Percentiles rank a stretch among this genome's conserved stretches.
phyloP scores from a whole-genome alignment of 2,888 invertebrate species.

The Agrotis exclamationis region DNA sequence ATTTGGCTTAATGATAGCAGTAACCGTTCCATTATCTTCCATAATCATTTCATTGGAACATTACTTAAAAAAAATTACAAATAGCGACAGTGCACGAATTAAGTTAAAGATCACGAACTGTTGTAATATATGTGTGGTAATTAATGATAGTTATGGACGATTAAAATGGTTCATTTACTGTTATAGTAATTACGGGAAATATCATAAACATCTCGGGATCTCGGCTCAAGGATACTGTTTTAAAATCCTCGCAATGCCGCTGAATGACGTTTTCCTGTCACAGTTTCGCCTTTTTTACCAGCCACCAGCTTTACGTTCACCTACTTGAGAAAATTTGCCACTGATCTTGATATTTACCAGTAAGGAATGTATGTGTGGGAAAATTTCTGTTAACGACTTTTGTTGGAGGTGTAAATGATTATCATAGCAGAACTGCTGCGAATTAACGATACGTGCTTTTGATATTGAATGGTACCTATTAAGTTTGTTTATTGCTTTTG shows the following conservation, averaged over 20 bases:
- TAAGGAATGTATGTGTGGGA: conserved; percentile 51
- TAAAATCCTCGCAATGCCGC: conserved; percentile 74
- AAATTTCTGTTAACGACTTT: conserved; percentile 47
- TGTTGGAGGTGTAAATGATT: conserved; percentile 48
- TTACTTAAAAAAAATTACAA: conserved; percentile 51
- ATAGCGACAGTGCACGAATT: conserved; percentile 62
- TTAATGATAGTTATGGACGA: conserved; percentile 75
- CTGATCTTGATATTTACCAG: conserved; percentile 59
- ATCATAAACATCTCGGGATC: conserved; percentile 80
- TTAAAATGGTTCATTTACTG: conserved; percentile 80
- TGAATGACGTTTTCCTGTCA: conserved; percentile 82
- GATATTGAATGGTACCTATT: conserved; percentile 33
- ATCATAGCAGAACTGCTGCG: conserved; percentile 14
- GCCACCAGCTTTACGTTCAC: conserved; percentile 59
- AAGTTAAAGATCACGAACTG: conserved; percentile 63
- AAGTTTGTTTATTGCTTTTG: background rate
- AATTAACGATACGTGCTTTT: conserved; percentile 22
- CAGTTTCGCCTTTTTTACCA: conserved; percentile 72
- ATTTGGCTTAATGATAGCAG: conserved; percentile 41
- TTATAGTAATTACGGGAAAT: conserved; percentile 87
- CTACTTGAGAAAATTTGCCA: conserved; percentile 61
- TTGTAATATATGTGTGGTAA: conserved; percentile 66
- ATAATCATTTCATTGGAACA: conserved; percentile 58
- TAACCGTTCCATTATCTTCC: conserved; percentile 46
- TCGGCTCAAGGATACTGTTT: conserved; percentile 77